Base-by-base conservation (phyloP, 2,888 invertebrate species). In the Amphipyra berbera region DNA sequence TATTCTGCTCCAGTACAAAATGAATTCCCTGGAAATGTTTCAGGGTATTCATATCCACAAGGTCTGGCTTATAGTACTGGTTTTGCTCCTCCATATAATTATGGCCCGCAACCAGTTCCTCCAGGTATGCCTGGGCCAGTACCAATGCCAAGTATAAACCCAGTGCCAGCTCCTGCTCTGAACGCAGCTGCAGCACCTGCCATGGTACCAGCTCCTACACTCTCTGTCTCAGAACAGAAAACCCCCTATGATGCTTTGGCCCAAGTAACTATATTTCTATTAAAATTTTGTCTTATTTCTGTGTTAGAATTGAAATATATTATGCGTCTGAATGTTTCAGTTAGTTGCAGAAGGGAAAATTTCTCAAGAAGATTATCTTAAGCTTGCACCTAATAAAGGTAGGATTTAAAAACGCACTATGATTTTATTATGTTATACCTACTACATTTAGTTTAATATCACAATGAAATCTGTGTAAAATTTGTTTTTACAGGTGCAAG, bases 281-380 rank as follows among this genome's bases (percentile, higher is more conserved):
- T 41, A 33, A 30, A 44, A 48, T 57, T 12, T 49, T 45, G n/a
- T 55, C 7, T 46, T 30, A 52, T 49, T 44, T 64, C 7, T 15
- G 49, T 56, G 44, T 59, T 30, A 48, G 42, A 48, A 65, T 59
- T 45, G 41, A 49, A 14, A 58, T 57, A 67, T 49, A 70, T 61
- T 56, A 59, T 57, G 6, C 48, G 50, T 68, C 54, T 83, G 50
- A 82, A 85, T 87, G 82, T 94, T 94, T 82, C 93, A 94, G 94
- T 89, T 95, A 88, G 90, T 94, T 52, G 93, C 93, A 67, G 94
- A 94, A 69, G 95, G 94, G 37, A 93, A 92, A 79, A 87, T 95
- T 76, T 93, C 94, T 49, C 85, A 92, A 81, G 91, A 90, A 84
- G 94, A 94, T 79, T 94, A 93, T 79, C 76, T 93, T 70, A 95